Conservation (phyloP, 2,113 vertebrate genomes). For the Laticauda colubrina region DNA sequence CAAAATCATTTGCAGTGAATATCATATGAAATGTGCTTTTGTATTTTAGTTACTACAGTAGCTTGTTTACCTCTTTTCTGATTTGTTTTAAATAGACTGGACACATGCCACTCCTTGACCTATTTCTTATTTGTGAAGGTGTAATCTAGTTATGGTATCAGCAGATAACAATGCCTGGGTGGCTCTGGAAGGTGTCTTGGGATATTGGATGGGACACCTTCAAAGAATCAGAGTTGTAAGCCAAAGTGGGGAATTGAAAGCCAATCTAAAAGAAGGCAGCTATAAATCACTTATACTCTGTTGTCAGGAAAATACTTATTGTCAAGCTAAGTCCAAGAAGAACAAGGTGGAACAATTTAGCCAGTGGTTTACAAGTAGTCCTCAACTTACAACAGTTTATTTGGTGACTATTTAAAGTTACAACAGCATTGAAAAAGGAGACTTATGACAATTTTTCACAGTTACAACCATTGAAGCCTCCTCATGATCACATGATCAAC, state of each 20-base stretch:
- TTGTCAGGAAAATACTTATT: neutral
- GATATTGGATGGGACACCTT: neutral
- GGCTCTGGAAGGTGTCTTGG: neutral
- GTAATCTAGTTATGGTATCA: neutral
- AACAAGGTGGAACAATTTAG: neutral
- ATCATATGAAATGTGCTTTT: neutral
- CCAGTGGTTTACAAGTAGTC: neutral
- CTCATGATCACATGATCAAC: no score
- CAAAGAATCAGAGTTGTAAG: neutral
- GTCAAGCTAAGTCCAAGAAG: neutral
- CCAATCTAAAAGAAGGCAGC: neutral
- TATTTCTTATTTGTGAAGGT: neutral
- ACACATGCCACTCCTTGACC: neutral
- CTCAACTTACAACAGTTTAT: no score
- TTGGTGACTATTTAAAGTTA: no score
- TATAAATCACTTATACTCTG: neutral
- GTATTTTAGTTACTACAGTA: neutral
- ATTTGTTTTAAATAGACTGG: neutral
- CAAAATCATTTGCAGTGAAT: neutral
- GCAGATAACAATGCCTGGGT: neutral
- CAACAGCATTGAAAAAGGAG: no score
- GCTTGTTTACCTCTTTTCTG: neutral
- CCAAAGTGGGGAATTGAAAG: neutral
- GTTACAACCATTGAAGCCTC: no score
- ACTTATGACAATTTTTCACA: no score